Evolutionary conservation across 1,140 invertebrate species (phyloP).

Genomic region (Drosophila jambulina): DNA sequence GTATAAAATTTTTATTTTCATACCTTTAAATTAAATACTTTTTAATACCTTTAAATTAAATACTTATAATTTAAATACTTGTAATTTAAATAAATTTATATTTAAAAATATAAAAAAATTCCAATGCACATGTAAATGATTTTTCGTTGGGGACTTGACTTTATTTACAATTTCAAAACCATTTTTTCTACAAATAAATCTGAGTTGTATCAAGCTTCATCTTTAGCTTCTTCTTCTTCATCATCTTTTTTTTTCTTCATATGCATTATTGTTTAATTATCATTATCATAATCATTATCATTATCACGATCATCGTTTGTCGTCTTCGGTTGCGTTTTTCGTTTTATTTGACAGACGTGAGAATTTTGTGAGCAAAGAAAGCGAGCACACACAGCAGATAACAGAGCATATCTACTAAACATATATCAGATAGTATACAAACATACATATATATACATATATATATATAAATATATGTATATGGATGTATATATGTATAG

Average conservation of each 20-base stretch:
- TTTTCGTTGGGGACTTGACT: background rate
- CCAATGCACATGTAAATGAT: constrained; percentile 4
- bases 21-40: no score
- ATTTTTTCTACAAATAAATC: constrained; percentile 16
- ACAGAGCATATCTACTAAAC: constrained; percentile 64
- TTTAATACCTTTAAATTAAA: no score
- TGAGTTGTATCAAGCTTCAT: constrained; percentile 24
- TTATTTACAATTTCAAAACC: constrained; percentile 6
- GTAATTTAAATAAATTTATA: no score
- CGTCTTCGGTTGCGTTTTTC: constrained; percentile 47
- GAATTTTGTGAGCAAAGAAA: constrained; percentile 78
- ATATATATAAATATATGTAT: constrained; percentile 10
- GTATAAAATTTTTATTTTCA: no score
- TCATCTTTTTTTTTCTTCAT: constrained; percentile 16
- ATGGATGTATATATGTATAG: background rate
- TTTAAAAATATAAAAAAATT: no score
- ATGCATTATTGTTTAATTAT: constrained; percentile 52
- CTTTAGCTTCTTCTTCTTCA: constrained; percentile 1
- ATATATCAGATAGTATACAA: constrained; percentile 13
- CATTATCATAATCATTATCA: constrained; percentile 43
- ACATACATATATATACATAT: constrained; percentile 5
- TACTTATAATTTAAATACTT: no score
- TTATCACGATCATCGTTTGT: constrained; percentile 40
- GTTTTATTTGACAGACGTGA: constrained; percentile 75
- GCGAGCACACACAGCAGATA: constrained; percentile 47